Evolutionary conservation across 92 coral and sea anemone genomes (phyloP).

Genomic region (Galaxea fascicularis): DNA sequence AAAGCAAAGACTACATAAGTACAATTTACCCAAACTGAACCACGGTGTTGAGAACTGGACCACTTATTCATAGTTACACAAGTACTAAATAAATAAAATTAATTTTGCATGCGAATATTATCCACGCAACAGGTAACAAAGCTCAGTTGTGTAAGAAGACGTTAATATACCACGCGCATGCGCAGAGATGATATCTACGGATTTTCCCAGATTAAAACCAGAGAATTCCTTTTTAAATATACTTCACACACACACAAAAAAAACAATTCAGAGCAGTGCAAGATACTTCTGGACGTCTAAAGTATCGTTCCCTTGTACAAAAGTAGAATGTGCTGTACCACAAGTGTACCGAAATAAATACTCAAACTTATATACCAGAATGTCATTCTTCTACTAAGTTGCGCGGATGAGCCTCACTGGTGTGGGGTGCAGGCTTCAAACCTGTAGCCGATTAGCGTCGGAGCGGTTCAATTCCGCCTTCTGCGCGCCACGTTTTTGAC

Average conservation of each 20-base stretch:
- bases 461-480: constrained; percentile 99
- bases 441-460: constrained; percentile 99
- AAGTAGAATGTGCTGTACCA: not conserved
- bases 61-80: too few relatives aligned
- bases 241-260: not conserved
- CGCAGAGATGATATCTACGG: not conserved
- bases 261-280: not conserved
- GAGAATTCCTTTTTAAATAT: not conserved
- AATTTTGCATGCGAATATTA: too few relatives aligned
- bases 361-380: not conserved
- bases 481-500: constrained; percentile 71
- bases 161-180: not conserved
- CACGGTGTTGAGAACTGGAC: too few relatives aligned
- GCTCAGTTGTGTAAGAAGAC: too few relatives aligned
- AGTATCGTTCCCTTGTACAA: not conserved
- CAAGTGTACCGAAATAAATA: not conserved
- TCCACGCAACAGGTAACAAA: too few relatives aligned
- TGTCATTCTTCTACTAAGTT: fast-evolving
- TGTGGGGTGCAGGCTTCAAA: constrained; percentile 99
- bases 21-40: too few relatives aligned
- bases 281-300: not conserved
- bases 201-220: too few relatives aligned
- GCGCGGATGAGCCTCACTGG: constrained; percentile 99
- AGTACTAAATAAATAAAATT: too few relatives aligned
- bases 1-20: too few relatives aligned